Conservation (phyloP, 2,888 invertebrate species). For the Marronus borbonicus region DNA sequence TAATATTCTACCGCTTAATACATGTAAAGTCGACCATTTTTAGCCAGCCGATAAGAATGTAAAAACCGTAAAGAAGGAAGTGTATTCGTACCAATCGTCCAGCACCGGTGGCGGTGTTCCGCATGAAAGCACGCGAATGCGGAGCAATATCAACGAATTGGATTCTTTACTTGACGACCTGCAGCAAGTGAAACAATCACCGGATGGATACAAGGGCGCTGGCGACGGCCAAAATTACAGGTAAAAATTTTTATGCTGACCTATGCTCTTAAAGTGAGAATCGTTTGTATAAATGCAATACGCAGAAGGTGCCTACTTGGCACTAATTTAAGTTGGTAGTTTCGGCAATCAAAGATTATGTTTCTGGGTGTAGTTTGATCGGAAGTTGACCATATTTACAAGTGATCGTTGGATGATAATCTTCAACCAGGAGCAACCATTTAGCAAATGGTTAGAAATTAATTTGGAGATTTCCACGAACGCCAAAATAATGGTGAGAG, state of each 20-base stretch:
- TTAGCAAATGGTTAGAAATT: too few relatives aligned
- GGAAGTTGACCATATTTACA: too few relatives aligned
- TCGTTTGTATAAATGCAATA: neutral
- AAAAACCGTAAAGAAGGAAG: slow-evolving; percentile 67
- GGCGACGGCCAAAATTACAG: slow-evolving; percentile 13
- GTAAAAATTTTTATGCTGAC: neutral
- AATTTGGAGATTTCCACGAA: too few relatives aligned
- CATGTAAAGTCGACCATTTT: slow-evolving; percentile 52
- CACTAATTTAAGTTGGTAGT: too few relatives aligned
- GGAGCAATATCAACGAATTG: slow-evolving; percentile 81
- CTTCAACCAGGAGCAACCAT: too few relatives aligned
- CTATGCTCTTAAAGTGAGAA: neutral
- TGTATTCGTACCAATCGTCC: slow-evolving; percentile 65
- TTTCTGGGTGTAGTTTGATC: too few relatives aligned
- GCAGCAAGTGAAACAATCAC: slow-evolving; percentile 71
- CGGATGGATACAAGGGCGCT: slow-evolving; percentile 54
- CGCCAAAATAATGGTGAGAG: too few relatives aligned
- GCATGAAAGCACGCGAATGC: slow-evolving; percentile 66
- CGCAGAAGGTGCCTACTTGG: too few relatives aligned
- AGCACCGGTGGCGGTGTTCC: slow-evolving; percentile 56
- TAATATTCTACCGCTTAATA: too few relatives aligned
- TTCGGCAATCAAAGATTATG: too few relatives aligned
- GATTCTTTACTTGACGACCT: slow-evolving; percentile 84
- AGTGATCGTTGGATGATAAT: too few relatives aligned
- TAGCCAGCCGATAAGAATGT: slow-evolving; percentile 68